Percentiles rank a stretch among this genome's conserved stretches.
These are phyloP conservation scores for Parazoanthus atlanticus DNA, from an alignment of 92 coral and sea anemone genomes.

Conservation along the genomic window DNA sequence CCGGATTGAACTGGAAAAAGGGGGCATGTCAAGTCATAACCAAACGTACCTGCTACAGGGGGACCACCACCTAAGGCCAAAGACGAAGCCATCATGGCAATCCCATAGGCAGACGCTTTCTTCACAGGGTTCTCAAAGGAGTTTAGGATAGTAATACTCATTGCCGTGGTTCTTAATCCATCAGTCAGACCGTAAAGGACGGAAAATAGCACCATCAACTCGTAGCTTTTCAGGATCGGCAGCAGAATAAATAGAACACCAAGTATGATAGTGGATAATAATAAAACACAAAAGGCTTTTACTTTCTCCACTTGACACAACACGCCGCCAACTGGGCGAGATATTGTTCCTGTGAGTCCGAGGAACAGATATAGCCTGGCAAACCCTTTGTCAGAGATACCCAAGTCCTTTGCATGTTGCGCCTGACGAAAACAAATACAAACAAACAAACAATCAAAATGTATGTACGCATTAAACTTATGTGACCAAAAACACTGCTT, in stretches of 20 bases:
- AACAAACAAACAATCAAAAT: neutral
- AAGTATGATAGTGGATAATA: neutral
- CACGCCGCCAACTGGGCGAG: conserved; percentile 6
- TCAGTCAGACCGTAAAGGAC: neutral
- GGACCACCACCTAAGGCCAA: neutral
- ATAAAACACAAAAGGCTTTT: neutral
- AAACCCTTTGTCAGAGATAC: neutral
- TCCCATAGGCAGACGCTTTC: neutral
- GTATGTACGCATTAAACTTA: too few relatives aligned
- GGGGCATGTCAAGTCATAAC: too few relatives aligned
- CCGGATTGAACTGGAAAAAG: neutral
- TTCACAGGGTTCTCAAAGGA: neutral
- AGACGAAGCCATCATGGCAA: neutral
- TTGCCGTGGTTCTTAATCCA: neutral
- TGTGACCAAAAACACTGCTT: too few relatives aligned
- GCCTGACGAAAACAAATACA: neutral
- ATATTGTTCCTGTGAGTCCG: neutral
- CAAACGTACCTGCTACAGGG: conserved; percentile 1
- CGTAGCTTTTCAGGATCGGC: neutral
- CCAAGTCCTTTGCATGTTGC: conserved; percentile 14
- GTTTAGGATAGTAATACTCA: neutral
- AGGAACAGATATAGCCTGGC: neutral
- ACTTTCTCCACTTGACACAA: neutral
- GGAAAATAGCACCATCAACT: neutral
- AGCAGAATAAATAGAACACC: neutral